Evolutionary conservation across 2,888 invertebrate species (phyloP).

Genomic region (Heteromyza rotundicornis): DNA sequence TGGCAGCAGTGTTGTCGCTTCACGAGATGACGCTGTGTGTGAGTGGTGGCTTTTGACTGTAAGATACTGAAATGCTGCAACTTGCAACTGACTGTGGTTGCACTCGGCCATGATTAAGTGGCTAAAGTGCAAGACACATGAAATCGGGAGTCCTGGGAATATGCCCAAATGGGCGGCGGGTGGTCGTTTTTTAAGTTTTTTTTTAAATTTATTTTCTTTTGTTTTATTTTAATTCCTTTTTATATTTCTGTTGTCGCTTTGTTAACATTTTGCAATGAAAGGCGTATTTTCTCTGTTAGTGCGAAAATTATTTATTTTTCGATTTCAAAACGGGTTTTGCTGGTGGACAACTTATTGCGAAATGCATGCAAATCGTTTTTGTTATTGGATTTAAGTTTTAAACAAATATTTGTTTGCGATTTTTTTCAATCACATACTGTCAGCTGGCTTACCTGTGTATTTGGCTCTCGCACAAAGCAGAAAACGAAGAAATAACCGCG

Average conservation of each 20-base stretch:
- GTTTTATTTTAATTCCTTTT: neutral
- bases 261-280: neutral
- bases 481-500: too few species aligned
- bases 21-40: too few species aligned
- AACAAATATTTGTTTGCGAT: slow-evolving; percentile 11
- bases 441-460: too few species aligned
- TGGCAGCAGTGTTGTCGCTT: too few species aligned
- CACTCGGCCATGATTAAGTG: slow-evolving; percentile 34
- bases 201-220: slow-evolving; percentile 4
- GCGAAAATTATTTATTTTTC: neutral
- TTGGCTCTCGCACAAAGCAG: too few species aligned
- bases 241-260: neutral
- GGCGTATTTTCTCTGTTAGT: neutral
- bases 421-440: neutral
- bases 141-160: slow-evolving; percentile 35
- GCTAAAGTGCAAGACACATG: slow-evolving; percentile 21
- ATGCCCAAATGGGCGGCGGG: slow-evolving; percentile 10
- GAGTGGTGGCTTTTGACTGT: too few species aligned
- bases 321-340: slow-evolving; percentile 14
- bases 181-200: slow-evolving; percentile 8
- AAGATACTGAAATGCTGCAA: neutral
- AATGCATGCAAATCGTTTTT: slow-evolving; percentile 34
- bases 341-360: slow-evolving; percentile 33
- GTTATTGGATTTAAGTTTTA: slow-evolving; percentile 27
- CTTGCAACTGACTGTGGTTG: neutral